phyloP scores from a whole-genome alignment of 2,113 vertebrate species.

The Silurus asotus region DNA sequence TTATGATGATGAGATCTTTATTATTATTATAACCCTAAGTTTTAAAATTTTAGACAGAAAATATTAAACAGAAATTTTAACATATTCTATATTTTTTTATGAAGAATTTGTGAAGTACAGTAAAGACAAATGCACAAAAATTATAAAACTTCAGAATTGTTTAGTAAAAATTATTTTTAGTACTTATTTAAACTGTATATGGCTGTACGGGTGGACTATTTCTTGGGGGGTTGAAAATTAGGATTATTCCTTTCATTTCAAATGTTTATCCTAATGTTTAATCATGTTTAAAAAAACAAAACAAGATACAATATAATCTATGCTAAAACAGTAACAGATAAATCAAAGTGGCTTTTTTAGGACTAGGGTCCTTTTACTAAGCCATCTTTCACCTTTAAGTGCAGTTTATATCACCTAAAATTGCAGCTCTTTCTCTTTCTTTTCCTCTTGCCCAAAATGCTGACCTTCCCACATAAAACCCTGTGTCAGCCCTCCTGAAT shows the following conservation, averaged over 20 bases:
- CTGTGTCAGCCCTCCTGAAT: slow-evolving; percentile 34
- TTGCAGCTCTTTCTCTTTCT: neutral
- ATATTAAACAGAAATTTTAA: too few relatives aligned
- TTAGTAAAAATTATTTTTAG: neutral
- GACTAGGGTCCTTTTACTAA: neutral
- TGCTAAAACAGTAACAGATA: slow-evolving; percentile 4
- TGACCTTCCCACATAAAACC: slow-evolving; percentile 25
- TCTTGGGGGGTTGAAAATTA: too few relatives aligned
- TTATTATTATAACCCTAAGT: too few relatives aligned
- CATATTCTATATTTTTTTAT: too few relatives aligned
- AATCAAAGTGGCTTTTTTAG: neutral
- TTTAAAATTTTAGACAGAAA: too few relatives aligned
- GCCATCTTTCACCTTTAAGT: slow-evolving; percentile 41
- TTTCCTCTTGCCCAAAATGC: neutral
- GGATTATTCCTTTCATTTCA: neutral
- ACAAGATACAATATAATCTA: neutral
- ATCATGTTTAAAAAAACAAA: neutral
- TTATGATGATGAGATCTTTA: too few relatives aligned
- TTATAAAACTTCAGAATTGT: neutral
- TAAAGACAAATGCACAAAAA: too few relatives aligned
- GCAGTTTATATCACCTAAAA: slow-evolving; percentile 29
- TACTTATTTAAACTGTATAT: neutral
- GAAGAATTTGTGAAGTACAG: too few relatives aligned
- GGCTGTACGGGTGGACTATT: too few relatives aligned
- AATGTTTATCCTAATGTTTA: neutral